Evolutionary conservation across 1,140 invertebrate species (phyloP).

Genomic region (Homarus americanus): DNA sequence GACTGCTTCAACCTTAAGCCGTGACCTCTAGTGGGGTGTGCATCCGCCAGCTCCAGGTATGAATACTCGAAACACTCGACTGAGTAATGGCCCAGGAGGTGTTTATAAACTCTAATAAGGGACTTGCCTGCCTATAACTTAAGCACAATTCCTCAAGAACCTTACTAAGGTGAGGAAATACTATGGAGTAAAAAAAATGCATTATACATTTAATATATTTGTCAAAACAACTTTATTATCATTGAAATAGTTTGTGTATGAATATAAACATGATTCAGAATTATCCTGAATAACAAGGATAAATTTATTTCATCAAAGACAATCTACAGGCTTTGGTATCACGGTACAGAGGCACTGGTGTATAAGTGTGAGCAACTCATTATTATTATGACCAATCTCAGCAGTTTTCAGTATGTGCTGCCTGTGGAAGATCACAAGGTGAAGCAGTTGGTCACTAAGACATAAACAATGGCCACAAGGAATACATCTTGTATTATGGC

Average conservation of each 20-base stretch:
- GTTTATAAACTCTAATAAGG: too few relatives aligned
- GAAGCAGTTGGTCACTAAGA: background rate
- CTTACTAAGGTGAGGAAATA: too few relatives aligned
- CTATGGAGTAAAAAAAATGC: background rate
- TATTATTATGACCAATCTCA: background rate
- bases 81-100: too few relatives aligned
- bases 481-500: constrained; percentile 22
- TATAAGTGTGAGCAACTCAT: constrained; percentile 20
- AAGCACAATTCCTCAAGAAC: too few relatives aligned
- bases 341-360: constrained; percentile 49
- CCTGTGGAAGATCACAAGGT: constrained; percentile 9
- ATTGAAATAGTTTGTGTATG: background rate
- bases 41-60: too few relatives aligned
- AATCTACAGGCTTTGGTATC: constrained; percentile 53
- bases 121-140: too few relatives aligned
- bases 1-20: too few relatives aligned
- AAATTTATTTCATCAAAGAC: constrained; percentile 35
- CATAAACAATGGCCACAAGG: constrained; percentile 22
- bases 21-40: too few relatives aligned
- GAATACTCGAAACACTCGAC: too few relatives aligned
- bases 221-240: background rate
- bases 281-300: constrained; percentile 6
- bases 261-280: background rate
- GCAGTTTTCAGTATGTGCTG: background rate
- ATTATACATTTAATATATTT: too few relatives aligned